A percentile compares a stretch with the other conserved stretches of the same genome.
These are phyloP conservation scores for Calycopis cecrops DNA, from an alignment of 1,140 invertebrate genomes.

Conservation along the genomic window DNA sequence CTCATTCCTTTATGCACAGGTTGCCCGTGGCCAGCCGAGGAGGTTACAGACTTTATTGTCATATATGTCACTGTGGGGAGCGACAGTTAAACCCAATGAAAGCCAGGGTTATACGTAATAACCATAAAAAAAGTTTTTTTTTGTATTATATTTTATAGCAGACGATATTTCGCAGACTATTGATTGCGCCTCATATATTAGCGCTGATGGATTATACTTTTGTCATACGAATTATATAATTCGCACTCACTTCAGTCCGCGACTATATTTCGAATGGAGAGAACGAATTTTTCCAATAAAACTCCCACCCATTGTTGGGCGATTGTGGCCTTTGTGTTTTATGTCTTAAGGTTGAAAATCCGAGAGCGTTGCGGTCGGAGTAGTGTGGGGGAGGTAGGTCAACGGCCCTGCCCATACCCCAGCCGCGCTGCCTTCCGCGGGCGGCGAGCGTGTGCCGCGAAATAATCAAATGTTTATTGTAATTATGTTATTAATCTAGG, in stretches of 20 bases:
- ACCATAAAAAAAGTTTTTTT: background rate
- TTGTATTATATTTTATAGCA: background rate
- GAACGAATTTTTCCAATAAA: slow-evolving; percentile 60
- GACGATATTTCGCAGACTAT: slow-evolving; percentile 6
- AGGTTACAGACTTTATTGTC: no score
- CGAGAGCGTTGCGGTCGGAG: slow-evolving; percentile 35
- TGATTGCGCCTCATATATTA: slow-evolving; percentile 13
- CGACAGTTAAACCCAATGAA: no score
- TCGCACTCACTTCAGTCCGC: slow-evolving; percentile 48
- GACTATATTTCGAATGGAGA: slow-evolving; percentile 51
- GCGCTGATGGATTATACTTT: slow-evolving; percentile 23
- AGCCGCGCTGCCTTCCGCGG: slow-evolving; percentile 32
- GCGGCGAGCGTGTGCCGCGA: slow-evolving; percentile 33
- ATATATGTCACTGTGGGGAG: no score
- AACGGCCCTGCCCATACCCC: slow-evolving; percentile 43
- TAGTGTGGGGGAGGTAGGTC: slow-evolving; percentile 44
- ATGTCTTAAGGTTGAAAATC: slow-evolving; percentile 48
- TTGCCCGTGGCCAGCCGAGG: no score
- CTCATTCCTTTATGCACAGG: no score
- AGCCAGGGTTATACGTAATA: no score
- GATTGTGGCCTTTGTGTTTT: slow-evolving; percentile 29
- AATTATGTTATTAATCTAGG: slow-evolving; percentile 18
- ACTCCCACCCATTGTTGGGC: slow-evolving; percentile 33
- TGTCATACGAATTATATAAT: slow-evolving; percentile 45
- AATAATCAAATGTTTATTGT: slow-evolving; percentile 40